Evolutionary conservation across 2,113 vertebrate species (phyloP), one percentile per base, ranked within the genome.

Genomic region (Baryphthengus martii): DNA sequence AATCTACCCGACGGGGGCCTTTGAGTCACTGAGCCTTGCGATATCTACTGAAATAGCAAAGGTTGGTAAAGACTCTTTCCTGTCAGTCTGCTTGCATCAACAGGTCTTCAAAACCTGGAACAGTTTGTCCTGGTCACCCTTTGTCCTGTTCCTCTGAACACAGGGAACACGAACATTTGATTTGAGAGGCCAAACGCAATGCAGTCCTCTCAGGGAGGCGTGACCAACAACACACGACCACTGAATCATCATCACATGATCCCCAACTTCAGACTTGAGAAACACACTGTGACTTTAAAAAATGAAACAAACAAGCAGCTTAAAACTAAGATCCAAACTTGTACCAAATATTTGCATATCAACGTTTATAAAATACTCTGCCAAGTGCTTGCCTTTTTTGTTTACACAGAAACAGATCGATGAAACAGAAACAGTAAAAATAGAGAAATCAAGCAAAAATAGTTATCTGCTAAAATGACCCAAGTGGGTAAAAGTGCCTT

Each of bases 1-100:
- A 47, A 65, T 20, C 35, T 44, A 24, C 14, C 0, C 0, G 18
- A 35, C 10, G 47, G 6, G 44, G 56, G 23, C 52, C 61, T 63
- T 86, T 81, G 61, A 89, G 44, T 85, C 81, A 92, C 40, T 13
- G 42, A 53, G 81, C 33, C 42, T 42, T 65, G 31, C 0, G 0
- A 75, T 79, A 94, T 31, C 80, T 59, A 67, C 77, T 73, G 78
- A 90, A 94, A 95, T 53, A 93, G 58, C 63, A 88, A 50, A 83
- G 71, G 40, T n/a, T 93, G 72, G n/a, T 76, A 66, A 68, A 88
- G 49, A 29, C 33, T 58, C 45, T 82, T 76, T 75, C 67, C 66
- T 91, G 81, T 18, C 9, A 5, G 31, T 15, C 11, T 52, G 31
- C 13, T 88, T 80, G 42, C 82, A 96, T 89, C 89, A 70, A 73